Base-by-base conservation (phyloP, 2,113 vertebrate genomes). In the Phrynocephalus versicolor region DNA sequence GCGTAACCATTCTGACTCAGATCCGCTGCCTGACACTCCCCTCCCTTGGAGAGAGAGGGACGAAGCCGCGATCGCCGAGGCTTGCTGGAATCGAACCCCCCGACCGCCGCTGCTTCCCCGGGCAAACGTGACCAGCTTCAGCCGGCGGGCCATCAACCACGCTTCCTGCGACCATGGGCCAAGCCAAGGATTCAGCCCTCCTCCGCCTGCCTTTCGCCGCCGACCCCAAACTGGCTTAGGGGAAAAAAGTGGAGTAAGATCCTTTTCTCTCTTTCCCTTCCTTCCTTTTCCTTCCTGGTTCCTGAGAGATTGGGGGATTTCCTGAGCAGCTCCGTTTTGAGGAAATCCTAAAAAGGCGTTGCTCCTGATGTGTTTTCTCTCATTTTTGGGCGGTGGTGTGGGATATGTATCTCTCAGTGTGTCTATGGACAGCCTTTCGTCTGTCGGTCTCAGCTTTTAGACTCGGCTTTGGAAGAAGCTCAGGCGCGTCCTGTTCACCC, bases 331-430 rank as follows among this genome's bases (percentile, higher is more conserved):
- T 10, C 10, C 6, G 16, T 45, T 12, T 67, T 41, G 19, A 69
- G 58, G 37, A 62, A 21, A 64, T 33, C 58, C 30, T 23, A 21
- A 62, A 7, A 30, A 60, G 10, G 51, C 25, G 25, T 45, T 45
- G 69, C 86, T 73, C 88, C 27, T 41, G 62, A 21, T 60, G 81
- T 25, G 79, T 81, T 75, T 85, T 76, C 87, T 77, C 25, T 70
- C 77, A 33, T 57, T 12, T 51, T n/a, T 60, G 5, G n/a, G n/a
- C n/a, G n/a, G n/a, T 23, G 75, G 67, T 15, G 21, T 16, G 65
- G 23, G 21, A 21, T 8, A 16, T 60, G 60, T 3, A 19, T n/a
- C 3, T 30, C 6, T 30, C 8, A 30, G 60, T 64, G 64, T 65
- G 64, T 65, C 3, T 67, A 27, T 67, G 64, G 23, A 67, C n/a